Conservation (phyloP, 2,113 vertebrate species). For the Brienomyrus brachyistius region DNA sequence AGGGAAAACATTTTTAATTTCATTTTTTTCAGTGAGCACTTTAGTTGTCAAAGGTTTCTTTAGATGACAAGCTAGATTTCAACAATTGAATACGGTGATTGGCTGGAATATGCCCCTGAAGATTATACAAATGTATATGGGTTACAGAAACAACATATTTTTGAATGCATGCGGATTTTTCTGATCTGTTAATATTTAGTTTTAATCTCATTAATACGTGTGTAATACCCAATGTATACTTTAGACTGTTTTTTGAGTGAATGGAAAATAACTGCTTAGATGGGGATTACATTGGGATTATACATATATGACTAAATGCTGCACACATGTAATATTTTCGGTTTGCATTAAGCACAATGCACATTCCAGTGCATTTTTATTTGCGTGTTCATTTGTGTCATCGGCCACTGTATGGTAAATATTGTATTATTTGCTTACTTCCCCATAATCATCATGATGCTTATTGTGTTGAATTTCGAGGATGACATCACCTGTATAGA, state of each 20-base stretch:
- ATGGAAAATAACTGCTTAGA: neutral
- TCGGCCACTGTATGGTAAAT: neutral
- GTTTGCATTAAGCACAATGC: neutral
- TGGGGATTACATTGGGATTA: neutral
- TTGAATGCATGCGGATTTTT: neutral
- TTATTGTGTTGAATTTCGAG: constrained; percentile 26
- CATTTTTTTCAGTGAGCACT: neutral
- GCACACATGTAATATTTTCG: neutral
- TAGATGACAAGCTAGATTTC: neutral
- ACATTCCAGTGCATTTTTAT: neutral
- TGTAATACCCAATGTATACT: neutral
- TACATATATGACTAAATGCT: neutral
- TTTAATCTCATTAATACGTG: neutral
- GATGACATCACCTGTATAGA: constrained; percentile 47
- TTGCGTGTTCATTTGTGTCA: neutral
- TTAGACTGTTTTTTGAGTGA: neutral
- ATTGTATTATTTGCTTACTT: neutral
- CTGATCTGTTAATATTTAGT: neutral
- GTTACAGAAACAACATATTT: neutral
- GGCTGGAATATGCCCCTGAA: neutral
- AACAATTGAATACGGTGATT: neutral
- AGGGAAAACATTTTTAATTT: neutral
- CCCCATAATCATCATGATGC: neutral
- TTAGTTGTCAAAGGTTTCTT: neutral
- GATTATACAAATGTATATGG: neutral